Conservation (phyloP, 1,140 invertebrate species). For the Dendrolimus kikuchii region DNA sequence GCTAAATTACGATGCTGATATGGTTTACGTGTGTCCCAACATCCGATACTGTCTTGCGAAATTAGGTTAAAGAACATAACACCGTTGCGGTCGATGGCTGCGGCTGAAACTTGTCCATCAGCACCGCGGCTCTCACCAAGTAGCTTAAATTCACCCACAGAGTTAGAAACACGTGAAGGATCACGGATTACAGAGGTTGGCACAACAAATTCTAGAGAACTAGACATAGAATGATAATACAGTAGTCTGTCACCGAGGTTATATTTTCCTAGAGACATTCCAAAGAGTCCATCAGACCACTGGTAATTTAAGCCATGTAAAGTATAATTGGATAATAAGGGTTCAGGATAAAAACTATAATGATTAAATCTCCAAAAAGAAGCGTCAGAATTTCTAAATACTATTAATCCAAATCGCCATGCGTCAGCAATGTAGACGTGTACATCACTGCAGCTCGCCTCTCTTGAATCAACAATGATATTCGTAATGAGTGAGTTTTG, state of each 20-base stretch:
- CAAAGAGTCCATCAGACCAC: conserved; percentile 88
- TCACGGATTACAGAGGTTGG: conserved; percentile 77
- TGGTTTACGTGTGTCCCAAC: conserved; percentile 84
- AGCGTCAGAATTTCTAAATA: conserved; percentile 78
- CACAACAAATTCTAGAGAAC: conserved; percentile 82
- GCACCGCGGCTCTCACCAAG: conserved; percentile 77
- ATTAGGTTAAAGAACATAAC: conserved; percentile 87
- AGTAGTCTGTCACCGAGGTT: conserved; percentile 75
- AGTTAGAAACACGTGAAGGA: conserved; percentile 71
- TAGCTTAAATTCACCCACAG: conserved; percentile 75
- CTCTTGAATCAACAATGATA: conserved; percentile 79
- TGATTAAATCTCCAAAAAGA: conserved; percentile 82
- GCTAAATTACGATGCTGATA: conserved; percentile 77
- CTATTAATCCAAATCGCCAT: conserved; percentile 81
- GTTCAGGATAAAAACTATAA: conserved; percentile 84
- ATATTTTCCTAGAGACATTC: conserved; percentile 78
- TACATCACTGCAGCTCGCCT: conserved; percentile 77
- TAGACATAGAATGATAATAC: conserved; percentile 87
- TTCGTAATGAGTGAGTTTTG: conserved; percentile 84
- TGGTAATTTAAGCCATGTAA: conserved; percentile 82
- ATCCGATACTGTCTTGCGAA: conserved; percentile 81
- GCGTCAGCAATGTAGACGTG: conserved; percentile 83
- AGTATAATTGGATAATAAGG: conserved; percentile 78
- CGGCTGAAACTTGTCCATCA: conserved; percentile 80
- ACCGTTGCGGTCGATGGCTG: conserved; percentile 81